Percentiles rank a stretch among this genome's conserved stretches.
phyloP scores from a whole-genome alignment of 2,797 vertebrate species.

The Vespertilio murinus region DNA sequence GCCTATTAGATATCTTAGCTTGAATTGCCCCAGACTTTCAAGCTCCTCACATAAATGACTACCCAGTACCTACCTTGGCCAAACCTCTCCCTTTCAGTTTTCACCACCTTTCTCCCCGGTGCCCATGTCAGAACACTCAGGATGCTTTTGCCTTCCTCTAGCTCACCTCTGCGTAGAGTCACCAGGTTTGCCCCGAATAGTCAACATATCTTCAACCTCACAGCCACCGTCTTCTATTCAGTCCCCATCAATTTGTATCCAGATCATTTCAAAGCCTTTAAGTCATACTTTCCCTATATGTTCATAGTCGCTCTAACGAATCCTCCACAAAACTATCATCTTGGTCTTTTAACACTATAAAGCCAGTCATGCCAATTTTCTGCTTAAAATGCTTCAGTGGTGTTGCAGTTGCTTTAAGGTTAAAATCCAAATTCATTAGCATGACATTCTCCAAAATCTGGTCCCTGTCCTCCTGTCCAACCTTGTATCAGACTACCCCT shows the following conservation, averaged over 20 bases:
- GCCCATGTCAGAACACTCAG: neutral
- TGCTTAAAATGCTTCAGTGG: slow-evolving; percentile 5
- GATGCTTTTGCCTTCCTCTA: neutral
- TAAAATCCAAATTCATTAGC: slow-evolving; percentile 26
- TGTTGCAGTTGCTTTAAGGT: neutral
- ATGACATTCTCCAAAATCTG: neutral
- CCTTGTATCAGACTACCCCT: neutral
- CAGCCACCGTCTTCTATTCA: neutral
- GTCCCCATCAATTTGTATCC: neutral
- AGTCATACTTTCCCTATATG: neutral
- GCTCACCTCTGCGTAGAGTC: neutral
- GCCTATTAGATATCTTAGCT: neutral
- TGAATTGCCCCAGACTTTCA: neutral
- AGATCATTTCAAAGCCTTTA: neutral
- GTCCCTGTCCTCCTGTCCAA: neutral
- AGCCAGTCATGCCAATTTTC: neutral
- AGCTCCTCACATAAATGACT: neutral
- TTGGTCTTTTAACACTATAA: neutral
- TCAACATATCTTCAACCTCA: neutral
- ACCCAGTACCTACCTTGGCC: neutral
- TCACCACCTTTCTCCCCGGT: neutral
- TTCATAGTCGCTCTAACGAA: neutral
- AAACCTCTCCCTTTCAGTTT: neutral
- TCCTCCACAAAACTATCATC: neutral
- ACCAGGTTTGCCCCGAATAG: neutral